Conservation (phyloP, 2,797 vertebrate genomes). For the Halcyon chelicuti region DNA sequence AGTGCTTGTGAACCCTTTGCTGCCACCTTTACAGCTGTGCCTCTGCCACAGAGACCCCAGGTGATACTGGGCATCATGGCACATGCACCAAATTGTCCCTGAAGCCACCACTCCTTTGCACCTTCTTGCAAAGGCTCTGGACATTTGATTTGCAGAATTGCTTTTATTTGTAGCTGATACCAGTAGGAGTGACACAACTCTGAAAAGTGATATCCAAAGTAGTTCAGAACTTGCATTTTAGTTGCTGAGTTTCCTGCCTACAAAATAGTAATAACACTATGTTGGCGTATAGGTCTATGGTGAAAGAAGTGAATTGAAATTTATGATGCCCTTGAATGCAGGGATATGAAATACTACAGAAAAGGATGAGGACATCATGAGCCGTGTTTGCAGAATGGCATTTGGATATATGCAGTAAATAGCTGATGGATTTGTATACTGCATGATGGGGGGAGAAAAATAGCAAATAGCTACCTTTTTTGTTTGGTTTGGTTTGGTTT, state of each 20-base stretch:
- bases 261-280: not conserved
- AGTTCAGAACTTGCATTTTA: not conserved
- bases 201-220: not conserved
- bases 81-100: not conserved
- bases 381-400: not conserved
- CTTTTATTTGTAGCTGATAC: not conserved
- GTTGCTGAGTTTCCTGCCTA: not conserved
- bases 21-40: too few species aligned
- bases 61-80: not conserved
- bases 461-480: not conserved
- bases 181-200: not conserved
- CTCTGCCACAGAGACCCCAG: not conserved
- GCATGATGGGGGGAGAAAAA: not conserved
- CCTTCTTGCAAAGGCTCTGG: not conserved
- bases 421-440: not conserved
- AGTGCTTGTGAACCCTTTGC: not conserved
- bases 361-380: not conserved
- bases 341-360: not conserved
- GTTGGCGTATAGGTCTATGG: not conserved
- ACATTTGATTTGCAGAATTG: not conserved
- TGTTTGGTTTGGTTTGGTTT: too few species aligned
- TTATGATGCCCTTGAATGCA: not conserved
- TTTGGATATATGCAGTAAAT: not conserved
- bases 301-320: not conserved
- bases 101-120: not conserved